Evolutionary conservation across 2,888 invertebrate species (phyloP), one percentile per base, ranked within the genome.

Genomic region (Eudasyphora cyanicolor): DNA sequence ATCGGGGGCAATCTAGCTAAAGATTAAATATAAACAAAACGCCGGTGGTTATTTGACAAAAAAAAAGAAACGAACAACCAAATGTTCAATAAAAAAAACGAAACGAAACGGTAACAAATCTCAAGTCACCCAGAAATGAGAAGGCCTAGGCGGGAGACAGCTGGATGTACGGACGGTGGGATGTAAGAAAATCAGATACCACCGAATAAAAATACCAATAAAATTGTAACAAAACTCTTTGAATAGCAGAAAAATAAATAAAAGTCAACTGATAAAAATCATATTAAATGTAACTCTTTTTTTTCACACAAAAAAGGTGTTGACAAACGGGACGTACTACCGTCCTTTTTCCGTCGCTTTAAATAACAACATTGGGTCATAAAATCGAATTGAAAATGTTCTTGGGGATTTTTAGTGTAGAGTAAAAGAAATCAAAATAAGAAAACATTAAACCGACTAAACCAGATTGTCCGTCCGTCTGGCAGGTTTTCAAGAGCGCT

Each of bases 21-120:
- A 29, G 60, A 42, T 76, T 76, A 76, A 81, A 84, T 84, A 76
- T 76, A 84, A 84, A 84, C 81, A 84, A 84, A 81, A 84, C 81
- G 81, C 81, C 84, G 71, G 78, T 81, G 78, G 73, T 76, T 81
- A 62, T 42, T 67, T 12, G 8, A 29, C 2, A n/a, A 77, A 27
- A 69, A 69, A 49, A 45, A 27, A 7, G 32, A 29, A 69, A 24
- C 3, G 49, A 29, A 51, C n/a, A n/a, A n/a, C n/a, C n/a, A n/a
- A n/a, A n/a, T n/a, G n/a, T n/a, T n/a, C 1, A 32, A 29, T 5
- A n/a, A 77, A 27, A 69, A 69, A 49, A 45, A 27, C 17, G 32
- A 29, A 69, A 24, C 3, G 49, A 29, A 51, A 71, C 49, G 29
- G 29, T 12, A 32, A 69, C 67, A 70, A 70, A 14, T 71, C 32